phyloP scores from a whole-genome alignment of 1,140 invertebrate species.

The Calephelis nemesis region DNA sequence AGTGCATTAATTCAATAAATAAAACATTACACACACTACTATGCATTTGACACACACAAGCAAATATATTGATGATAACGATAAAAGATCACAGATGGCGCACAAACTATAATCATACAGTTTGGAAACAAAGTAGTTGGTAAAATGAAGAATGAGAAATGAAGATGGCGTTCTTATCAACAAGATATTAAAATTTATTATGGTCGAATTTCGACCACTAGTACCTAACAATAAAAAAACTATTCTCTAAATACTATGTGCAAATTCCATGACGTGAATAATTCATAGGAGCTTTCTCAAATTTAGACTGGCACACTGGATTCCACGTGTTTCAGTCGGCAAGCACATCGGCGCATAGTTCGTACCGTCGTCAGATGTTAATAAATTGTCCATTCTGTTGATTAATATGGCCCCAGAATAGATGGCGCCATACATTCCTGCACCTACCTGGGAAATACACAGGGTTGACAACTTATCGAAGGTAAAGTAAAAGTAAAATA shows the following conservation, averaged over 20 bases:
- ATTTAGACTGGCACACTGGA: conserved; percentile 21
- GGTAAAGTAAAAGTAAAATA: neutral
- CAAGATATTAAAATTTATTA: no score
- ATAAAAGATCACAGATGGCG: no score
- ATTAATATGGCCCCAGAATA: conserved; percentile 35
- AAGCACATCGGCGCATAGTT: conserved; percentile 26
- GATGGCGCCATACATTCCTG: conserved; percentile 37
- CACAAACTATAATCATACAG: no score
- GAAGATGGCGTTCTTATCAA: no score
- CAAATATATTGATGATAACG: no score
- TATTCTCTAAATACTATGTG: neutral
- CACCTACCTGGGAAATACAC: conserved; percentile 26
- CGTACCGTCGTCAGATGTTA: conserved; percentile 32
- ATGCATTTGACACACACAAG: no score
- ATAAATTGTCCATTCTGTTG: conserved; percentile 38
- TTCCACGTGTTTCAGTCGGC: conserved; percentile 30
- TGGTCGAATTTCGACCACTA: no score
- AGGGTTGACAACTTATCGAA: conserved; percentile 20
- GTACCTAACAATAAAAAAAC: no score
- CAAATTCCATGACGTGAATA: neutral
- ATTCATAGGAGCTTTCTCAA: conserved; percentile 11
- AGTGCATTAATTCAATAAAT: no score
- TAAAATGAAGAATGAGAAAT: no score
- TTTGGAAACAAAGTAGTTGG: no score
- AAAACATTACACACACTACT: no score